Evolutionary conservation across 2,113 vertebrate species (phyloP).

Genomic region (Burhinus oedicnemus): DNA sequence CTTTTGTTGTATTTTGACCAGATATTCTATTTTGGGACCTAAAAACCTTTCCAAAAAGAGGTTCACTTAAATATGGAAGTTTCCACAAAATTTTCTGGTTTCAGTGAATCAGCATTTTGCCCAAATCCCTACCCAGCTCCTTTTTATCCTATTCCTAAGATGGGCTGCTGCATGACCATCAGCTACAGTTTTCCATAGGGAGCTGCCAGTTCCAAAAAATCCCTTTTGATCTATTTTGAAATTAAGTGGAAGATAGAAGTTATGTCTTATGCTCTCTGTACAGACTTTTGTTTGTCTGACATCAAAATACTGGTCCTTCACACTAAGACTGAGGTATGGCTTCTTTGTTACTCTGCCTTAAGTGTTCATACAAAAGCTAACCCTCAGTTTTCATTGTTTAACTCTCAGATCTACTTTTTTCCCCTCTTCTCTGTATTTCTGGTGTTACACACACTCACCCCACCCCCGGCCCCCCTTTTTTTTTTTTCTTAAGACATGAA

Average conservation of each 20-base stretch:
- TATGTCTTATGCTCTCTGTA: neutral
- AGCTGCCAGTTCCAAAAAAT: neutral
- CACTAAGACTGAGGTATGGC: neutral
- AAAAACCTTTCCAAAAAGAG: neutral
- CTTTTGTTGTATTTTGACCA: neutral
- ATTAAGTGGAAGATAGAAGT: neutral
- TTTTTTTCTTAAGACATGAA: neutral
- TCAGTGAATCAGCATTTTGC: neutral
- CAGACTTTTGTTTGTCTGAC: neutral
- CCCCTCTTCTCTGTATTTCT: neutral
- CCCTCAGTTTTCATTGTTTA: neutral
- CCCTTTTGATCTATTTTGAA: neutral
- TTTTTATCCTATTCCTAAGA: neutral
- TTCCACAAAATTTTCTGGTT: rapidly evolving
- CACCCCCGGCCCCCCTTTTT: rapidly evolving
- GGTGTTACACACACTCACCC: neutral
- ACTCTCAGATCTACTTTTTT: neutral
- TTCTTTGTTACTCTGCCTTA: neutral
- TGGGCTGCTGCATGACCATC: neutral
- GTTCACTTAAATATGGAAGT: neutral
- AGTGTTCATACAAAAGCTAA: neutral
- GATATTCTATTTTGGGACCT: neutral
- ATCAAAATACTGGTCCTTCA: neutral
- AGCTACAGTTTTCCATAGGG: neutral
- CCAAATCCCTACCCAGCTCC: neutral